Evolutionary conservation across 2,113 vertebrate genomes (phyloP), one percentile per base, ranked within the genome.

Genomic region (Alces alces): DNA sequence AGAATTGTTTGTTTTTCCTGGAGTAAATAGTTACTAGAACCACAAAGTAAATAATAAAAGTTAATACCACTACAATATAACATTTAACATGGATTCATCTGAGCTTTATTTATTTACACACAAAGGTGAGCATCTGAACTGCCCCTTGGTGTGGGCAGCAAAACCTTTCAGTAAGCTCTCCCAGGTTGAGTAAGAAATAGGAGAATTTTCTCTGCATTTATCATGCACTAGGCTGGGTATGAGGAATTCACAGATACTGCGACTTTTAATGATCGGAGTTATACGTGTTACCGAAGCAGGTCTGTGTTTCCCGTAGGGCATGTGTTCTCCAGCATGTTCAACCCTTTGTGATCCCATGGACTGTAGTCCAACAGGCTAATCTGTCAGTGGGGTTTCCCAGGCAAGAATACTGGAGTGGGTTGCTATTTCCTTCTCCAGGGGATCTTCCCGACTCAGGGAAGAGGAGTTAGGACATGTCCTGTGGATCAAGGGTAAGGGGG

Each of bases 281-380:
- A 21, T 19, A 2, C 5, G 64, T 70, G 64, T 11, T 3, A 2
- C n/a, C 4, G 2, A 70, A 5, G n/a, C 64, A 21, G 64, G 17
- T 6, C 4, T 36, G 17, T 36, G 17, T 1, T n/a, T 21, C 64
- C 64, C 4, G 4, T 2, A 11, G 8, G 1, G n/a, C 17, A 0
- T 11, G 64, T 36, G n/a, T 21, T 17, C n/a, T 5, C 64, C 9
- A n/a, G 17, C 64, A 11, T 19, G 9, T 2, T 11, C 64, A 66
- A 5, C n/a, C 9, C n/a, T 66, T 36, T 36, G n/a, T 36, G 64
- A 70, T 1, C n/a, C 64, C 64, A 11, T 5, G n/a, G 64, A 21
- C 64, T 66, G 64, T 2, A 10, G 64, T 11, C 64, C 2, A 1
- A 5, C 64, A 21, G 33, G 64, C 64, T 36, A 5, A 4, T 10